Base-by-base conservation (phyloP, 2,888 invertebrate genomes). In the Schrankia costaestrigalis region DNA sequence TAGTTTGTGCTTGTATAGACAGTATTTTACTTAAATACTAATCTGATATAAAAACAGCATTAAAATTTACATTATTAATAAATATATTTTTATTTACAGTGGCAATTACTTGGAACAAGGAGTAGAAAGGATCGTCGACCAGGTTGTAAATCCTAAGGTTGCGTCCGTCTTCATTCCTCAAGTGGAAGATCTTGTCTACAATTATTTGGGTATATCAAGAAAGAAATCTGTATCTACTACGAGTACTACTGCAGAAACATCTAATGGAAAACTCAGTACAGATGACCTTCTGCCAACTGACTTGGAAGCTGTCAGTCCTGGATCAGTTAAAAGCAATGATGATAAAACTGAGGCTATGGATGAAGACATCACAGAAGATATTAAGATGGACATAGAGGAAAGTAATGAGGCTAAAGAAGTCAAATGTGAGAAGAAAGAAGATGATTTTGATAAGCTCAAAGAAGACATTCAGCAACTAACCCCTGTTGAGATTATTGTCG, bases 81-180 rank as follows among this genome's bases (percentile, higher is more conserved):
- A 7, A 8, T 15, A 9, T 26, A 10, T 2, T 7, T 13, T n/a
- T 9, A 19, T 30, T 53, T 41, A 21, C 83, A 96, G 96, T 65
- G 95, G 95, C 33, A 95, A 95, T 25, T 96, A 94, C 77, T 85
- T 98, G 50, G 95, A 96, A 63, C 93, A 93, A 52, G 98, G 98
- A 5, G 95, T 98, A 2, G 97, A 97, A 73, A 91, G 97, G 50
- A 97, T 98, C 46, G 97, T 98, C 0, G 97, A 97, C 71, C 98
- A 98, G 89, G 97, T 97, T 0, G 96, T 98, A 0, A 96, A 97
- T 76, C 96, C 97, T 0, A 97, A 97, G 88, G 94, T 97, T 4
- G 92, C 93, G 46, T 91, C 94, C 2, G 92, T 95, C 7, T 96
- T 97, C 71, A 93, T 95, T 67, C 95, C 97, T 0, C 93, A 95